phyloP scores from a whole-genome alignment of 2,888 invertebrate species.

The Heteromurus nitidus region DNA sequence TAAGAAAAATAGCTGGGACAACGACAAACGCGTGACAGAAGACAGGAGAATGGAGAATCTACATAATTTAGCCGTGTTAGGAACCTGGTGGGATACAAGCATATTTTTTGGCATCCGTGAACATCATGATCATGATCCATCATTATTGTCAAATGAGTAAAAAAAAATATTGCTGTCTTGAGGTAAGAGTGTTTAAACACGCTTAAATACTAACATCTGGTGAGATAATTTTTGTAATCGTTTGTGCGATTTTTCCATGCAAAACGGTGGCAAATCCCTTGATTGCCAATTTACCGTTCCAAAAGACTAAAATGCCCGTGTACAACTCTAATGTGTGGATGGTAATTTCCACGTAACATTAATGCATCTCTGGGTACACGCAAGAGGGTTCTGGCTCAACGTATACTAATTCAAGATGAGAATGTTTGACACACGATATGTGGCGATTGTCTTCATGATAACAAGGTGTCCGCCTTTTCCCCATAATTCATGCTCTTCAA shows the following conservation, averaged over 20 bases:
- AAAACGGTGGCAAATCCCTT: too few relatives aligned
- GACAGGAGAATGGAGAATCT: conserved; percentile 7
- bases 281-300: background rate
- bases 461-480: background rate
- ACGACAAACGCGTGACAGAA: too few relatives aligned
- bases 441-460: background rate
- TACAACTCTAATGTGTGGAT: too few relatives aligned
- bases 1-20: conserved; percentile 16
- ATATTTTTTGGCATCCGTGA: conserved; percentile 47
- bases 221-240: conserved; percentile 26
- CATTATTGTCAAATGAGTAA: conserved; percentile 13
- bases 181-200: conserved; percentile 47
- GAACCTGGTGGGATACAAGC: background rate
- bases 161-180: conserved; percentile 32
- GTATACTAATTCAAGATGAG: too few relatives aligned
- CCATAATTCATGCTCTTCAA: background rate
- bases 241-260: too few relatives aligned
- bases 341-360: background rate
- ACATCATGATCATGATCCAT: conserved; percentile 20
- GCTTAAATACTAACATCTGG: conserved; percentile 58
- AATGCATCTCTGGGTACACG: background rate
- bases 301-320: too few relatives aligned
- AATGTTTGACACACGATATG: too few relatives aligned
- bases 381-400: too few relatives aligned
- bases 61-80: background rate